Evolutionary conservation across 2,797 vertebrate species (phyloP), one percentile per base, ranked within the genome.

Genomic region (Erethizon dorsatum): DNA sequence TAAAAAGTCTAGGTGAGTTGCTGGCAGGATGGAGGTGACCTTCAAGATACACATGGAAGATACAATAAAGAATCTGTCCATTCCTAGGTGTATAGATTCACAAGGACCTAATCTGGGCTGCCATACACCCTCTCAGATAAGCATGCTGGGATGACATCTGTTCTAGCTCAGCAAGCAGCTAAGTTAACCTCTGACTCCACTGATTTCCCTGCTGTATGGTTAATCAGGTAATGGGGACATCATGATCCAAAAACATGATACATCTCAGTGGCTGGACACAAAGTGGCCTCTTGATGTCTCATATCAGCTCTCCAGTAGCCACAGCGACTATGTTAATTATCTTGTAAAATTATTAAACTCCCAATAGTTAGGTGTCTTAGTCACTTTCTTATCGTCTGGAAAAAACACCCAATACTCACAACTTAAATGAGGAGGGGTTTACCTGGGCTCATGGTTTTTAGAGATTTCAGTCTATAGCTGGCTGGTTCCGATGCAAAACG

Each of bases 81-180:
- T 99, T 50, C 98, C 99, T 79, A 99, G 1, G 98, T 99, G 99
- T 97, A 99, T 99, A 47, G 99, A 99, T 84, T 98, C 99, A 78
- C 99, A 99, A 95, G 99, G 99, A 83, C 99, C 99, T 90, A 99
- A 99, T 98, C 89, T 99, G 98, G 99, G 99, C 90, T 99, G 99
- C 83, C 98, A 99, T 13, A 99, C 99, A 15, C 99, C 0, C 98
- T 99, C 78, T 99, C 99, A 0, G 99, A 99, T 78, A 99, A 99
- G 91, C 99, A 99, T 22, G 99, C 99, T 0, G 99, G 99, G 0
- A 98, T 99, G 37, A 99, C 99, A 94, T 99, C 99, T 0, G 99
- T 99, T 90, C 98, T 99, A 54, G 99, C 99, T 73, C 99, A 99
- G 97, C 99, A 99, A 97, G 99, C 99, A 52, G 98, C 99, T 83